These are phyloP conservation scores for Drosophila paracracens DNA, from an alignment of 2,888 invertebrate genomes.

Conservation along the genomic window DNA sequence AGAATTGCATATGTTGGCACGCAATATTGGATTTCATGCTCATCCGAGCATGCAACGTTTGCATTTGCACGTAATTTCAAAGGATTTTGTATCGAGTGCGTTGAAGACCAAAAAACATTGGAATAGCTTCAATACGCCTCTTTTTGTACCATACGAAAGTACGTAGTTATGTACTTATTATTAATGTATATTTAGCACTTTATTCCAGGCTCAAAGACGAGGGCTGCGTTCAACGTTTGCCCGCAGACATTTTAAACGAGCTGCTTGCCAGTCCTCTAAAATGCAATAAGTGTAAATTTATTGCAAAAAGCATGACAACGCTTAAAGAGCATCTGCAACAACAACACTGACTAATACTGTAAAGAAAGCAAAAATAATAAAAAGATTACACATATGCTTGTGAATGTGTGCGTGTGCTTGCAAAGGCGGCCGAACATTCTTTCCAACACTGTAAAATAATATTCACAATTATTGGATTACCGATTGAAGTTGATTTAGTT, in stretches of 20 bases:
- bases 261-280: constrained; percentile 87
- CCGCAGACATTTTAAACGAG: constrained; percentile 86
- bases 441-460: constrained; percentile 20
- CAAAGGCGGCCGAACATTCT: background rate
- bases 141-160: constrained; percentile 91
- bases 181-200: constrained; percentile 50
- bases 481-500: too few species aligned
- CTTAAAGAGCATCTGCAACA: constrained; percentile 55
- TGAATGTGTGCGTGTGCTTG: background rate
- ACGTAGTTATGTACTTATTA: constrained; percentile 39
- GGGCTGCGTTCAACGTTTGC: constrained; percentile 58
- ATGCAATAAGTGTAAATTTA: constrained; percentile 90
- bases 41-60: constrained; percentile 92
- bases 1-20: constrained; percentile 89
- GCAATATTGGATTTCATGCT: constrained; percentile 91
- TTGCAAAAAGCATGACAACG: constrained; percentile 89
- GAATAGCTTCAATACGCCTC: constrained; percentile 93
- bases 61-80: constrained; percentile 95
- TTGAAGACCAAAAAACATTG: constrained; percentile 93
- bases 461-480: background rate
- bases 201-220: constrained; percentile 43
- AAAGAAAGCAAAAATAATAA: background rate
- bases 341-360: constrained; percentile 24
- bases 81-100: constrained; percentile 92
- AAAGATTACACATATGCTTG: background rate